Evolutionary conservation across 2,888 invertebrate genomes (phyloP).

Genomic region (Petrolisthes manimaculis): DNA sequence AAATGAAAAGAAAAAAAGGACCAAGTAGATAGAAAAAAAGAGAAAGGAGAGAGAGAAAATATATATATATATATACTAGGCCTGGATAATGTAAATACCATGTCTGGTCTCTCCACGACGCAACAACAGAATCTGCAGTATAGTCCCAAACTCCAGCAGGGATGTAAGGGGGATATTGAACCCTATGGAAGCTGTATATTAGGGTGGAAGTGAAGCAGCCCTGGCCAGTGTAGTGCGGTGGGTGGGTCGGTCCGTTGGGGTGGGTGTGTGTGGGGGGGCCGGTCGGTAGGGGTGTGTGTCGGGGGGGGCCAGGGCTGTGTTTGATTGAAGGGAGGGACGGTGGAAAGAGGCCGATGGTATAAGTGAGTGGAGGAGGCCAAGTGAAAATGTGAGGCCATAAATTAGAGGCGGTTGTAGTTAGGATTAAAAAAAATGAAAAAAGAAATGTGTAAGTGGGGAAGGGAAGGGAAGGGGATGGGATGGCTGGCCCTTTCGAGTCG

Average conservation of each 20-base stretch:
- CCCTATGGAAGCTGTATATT: neutral
- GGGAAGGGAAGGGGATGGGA: too few species aligned
- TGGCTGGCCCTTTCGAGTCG: too few species aligned
- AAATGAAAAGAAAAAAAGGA: too few species aligned
- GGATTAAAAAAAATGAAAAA: neutral
- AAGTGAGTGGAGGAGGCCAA: neutral
- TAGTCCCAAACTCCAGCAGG: neutral
- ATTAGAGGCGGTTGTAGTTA: neutral
- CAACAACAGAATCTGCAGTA: neutral
- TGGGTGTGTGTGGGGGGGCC: too few species aligned
- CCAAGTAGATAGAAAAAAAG: too few species aligned
- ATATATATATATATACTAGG: too few species aligned
- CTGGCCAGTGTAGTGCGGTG: too few species aligned
- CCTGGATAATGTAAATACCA: conserved; percentile 18
- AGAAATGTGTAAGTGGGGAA: too few species aligned
- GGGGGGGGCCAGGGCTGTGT: too few species aligned
- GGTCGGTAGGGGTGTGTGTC: too few species aligned
- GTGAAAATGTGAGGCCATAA: neutral
- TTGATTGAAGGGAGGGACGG: neutral
- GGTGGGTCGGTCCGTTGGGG: neutral
- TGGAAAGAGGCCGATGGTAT: neutral
- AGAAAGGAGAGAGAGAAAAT: too few species aligned
- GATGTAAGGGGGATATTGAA: neutral
- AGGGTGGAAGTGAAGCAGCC: neutral
- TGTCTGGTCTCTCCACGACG: neutral